Evolutionary conservation across 2,888 invertebrate species (phyloP), one percentile per base, ranked within the genome.

Genomic region (Andrena praecox): DNA sequence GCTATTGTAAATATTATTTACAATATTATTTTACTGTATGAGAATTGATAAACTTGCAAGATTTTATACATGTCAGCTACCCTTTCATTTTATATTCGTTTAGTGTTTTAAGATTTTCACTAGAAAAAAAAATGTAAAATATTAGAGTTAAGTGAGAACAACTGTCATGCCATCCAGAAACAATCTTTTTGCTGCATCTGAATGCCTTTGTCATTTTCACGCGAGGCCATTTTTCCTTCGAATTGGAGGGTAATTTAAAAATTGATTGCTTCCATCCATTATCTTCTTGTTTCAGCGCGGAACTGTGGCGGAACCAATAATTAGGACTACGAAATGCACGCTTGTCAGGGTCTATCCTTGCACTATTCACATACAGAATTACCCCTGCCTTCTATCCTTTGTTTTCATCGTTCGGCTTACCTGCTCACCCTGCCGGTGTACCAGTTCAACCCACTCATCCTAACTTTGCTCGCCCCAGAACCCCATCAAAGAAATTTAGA

Each of bases 201-300:
- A 71, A 66, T 24, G 52, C 12, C 4, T 60, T 42, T 4, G 60
- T 20, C 68, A 69, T 50, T 73, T 72, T 71, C 77, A 56, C 70
- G 60, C 70, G 82, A 54, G 56, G 48, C n/a, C 50, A 63, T 52
- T 56, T 66, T 35, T 27, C 62, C 73, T 20, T 63, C 12, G 63
- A 54, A 81, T 80, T 77, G 54, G 81, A 60, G 77, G 77, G 77
- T 81, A 83, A 88, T 88, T 77, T 78, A 83, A 86, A 88, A 91
- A 92, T 93, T 92, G 91, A 93, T 93, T 91, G 90, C 90, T 89
- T 91, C 90, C 92, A 93, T 93, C 90, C 89, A 92, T 93, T 93
- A 93, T 85, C 84, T 85, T 89, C 92, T 92, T 85, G 90, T 91
- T 91, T 89, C 85, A 82, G 80, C 89, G 90, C 91, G 89, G 91